phyloP scores from a whole-genome alignment of 2,888 invertebrate genomes.

The Aradus depressus region DNA sequence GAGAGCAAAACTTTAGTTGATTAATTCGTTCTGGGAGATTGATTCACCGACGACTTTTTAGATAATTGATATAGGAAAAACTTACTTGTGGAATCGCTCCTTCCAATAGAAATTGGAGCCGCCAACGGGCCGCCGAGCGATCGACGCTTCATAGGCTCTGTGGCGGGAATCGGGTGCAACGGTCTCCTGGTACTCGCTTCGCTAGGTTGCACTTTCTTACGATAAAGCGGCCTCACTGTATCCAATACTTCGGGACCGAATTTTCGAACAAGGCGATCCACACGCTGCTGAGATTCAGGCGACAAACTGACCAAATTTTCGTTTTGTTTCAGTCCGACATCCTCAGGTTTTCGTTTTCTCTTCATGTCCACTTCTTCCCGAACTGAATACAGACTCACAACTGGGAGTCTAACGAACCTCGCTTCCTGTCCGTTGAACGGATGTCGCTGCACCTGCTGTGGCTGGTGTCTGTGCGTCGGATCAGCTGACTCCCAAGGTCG shows the following conservation, averaged over 20 bases:
- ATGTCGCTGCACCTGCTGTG: constrained; percentile 6
- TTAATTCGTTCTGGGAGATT: no score
- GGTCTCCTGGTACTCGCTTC: no score
- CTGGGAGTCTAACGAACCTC: constrained; percentile 20
- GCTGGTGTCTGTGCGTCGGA: not conserved
- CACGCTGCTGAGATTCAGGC: constrained; percentile 19
- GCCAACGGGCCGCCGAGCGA: no score
- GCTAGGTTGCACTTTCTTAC: no score
- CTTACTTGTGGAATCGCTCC: no score
- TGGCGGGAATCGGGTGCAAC: not conserved
- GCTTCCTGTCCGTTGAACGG: constrained; percentile 10
- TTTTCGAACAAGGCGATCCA: constrained; percentile 27
- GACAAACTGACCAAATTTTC: no score
- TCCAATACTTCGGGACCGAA: constrained; percentile 29
- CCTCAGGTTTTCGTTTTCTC: no score
- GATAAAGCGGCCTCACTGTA: constrained; percentile 17
- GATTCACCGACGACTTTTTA: no score
- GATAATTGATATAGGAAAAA: no score
- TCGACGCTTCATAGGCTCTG: not conserved
- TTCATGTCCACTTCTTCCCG: constrained; percentile 16
- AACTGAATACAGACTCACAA: constrained; percentile 26
- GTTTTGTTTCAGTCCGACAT: no score
- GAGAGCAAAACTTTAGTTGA: no score
- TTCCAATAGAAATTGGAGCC: no score
- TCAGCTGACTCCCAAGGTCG: constrained; percentile 18